Base-by-base conservation (phyloP, 1,140 invertebrate genomes). In the Leptopilina clavipes region DNA sequence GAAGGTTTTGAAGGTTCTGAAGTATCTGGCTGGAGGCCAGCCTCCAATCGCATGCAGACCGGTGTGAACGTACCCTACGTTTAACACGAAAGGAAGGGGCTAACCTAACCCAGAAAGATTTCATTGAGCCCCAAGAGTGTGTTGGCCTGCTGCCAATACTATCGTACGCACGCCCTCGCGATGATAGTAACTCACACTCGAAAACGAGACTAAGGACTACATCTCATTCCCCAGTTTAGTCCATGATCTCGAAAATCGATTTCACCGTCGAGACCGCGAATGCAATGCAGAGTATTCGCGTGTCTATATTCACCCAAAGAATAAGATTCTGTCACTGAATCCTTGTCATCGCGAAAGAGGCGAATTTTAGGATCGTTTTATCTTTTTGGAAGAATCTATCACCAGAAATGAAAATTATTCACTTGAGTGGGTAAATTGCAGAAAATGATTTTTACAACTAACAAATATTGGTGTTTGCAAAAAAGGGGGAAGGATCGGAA, bases 61-160 rank as follows among this genome's bases (percentile, higher is more conserved):
- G 75, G 85, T 83, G 87, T 85, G 83, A 88, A 87, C 85, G 83
- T 84, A 87, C 86, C 83, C 86, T 85, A 86, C 81, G 82, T 79
- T 88, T 84, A 86, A 85, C 83, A 76, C 82, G 81, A 84, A 86
- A 85, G 85, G 85, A 87, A 87, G 82, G 79, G 83, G 75, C 78
- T 85, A 86, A 87, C 78, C 82, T 88, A 90, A 89, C 88, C 87
- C 74, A 89, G 86, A 89, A 90, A 89, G 87, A 90, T 89, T 90
- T 88, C 89, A 90, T 90, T 90, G 88, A 90, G 88, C 82, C 79
- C 76, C 84, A 31, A 82, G 85, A 83, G 81, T 86, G 83, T 84
- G 80, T 87, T 89, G 89, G 88, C 88, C 56, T 73, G 17, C 18
- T 76, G 87, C 88, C 89, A 90, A 85, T 89, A 89, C 84, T 90